Conservation (phyloP, 2,888 invertebrate genomes). For the Cephonodes hylas region DNA sequence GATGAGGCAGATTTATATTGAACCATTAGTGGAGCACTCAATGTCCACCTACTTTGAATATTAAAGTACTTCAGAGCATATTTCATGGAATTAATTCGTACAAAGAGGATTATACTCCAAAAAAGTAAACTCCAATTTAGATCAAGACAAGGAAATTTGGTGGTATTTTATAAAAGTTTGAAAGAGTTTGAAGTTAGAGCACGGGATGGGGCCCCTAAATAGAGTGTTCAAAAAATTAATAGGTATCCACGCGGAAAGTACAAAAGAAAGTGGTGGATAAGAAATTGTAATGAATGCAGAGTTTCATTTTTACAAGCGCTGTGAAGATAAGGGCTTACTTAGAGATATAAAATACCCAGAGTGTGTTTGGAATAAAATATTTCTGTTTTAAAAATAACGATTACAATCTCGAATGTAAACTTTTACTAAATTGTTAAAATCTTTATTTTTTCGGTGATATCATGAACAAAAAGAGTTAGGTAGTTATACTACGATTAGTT, state of each 20-base stretch:
- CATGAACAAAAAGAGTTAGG: too few relatives aligned
- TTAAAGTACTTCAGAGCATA: too few relatives aligned
- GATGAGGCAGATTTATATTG: background rate
- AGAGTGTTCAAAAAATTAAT: slow-evolving; percentile 3
- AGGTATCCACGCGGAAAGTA: slow-evolving; percentile 37
- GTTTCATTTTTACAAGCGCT: slow-evolving; percentile 46
- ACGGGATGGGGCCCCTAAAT: background rate
- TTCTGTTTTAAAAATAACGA: background rate
- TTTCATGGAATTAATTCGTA: background rate
- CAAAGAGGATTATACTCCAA: background rate
- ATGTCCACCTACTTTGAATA: too few relatives aligned
- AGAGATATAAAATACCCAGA: background rate
- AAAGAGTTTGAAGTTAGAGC: background rate
- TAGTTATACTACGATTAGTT: too few relatives aligned
- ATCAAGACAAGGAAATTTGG: background rate
- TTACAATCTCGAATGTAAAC: background rate
- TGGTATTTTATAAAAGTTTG: background rate
- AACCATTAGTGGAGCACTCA: background rate
- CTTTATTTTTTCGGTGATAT: too few relatives aligned
- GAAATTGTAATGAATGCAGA: slow-evolving; percentile 51
- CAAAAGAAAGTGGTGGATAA: slow-evolving; percentile 41
- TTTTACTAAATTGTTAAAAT: too few relatives aligned
- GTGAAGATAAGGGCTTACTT: slow-evolving; percentile 37
- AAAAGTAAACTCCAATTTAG: background rate
- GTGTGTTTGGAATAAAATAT: background rate